Evolutionary conservation across 2,888 invertebrate genomes (phyloP).

Genomic region (Petrolisthes cinctipes): DNA sequence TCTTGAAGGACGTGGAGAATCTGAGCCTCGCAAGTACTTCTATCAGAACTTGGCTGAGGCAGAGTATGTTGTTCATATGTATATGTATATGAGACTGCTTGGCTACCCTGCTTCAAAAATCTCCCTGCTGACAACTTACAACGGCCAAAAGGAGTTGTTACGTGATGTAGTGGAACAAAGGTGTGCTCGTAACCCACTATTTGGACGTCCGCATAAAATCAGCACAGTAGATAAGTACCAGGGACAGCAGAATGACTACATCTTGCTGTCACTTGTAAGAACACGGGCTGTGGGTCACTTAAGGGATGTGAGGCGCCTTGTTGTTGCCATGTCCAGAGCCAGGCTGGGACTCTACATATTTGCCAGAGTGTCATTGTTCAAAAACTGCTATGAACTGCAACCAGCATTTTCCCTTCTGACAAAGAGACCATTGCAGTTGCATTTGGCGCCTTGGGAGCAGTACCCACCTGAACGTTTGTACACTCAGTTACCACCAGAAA

Average conservation of each 20-base stretch:
- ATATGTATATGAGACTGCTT: conserved; percentile 97
- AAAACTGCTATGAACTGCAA: conserved; percentile 96
- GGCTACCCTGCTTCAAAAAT: conserved; percentile 98
- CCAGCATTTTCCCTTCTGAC: conserved; percentile 94
- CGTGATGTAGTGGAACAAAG: conserved; percentile 91
- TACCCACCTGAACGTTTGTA: conserved; percentile 78
- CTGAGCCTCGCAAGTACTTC: conserved; percentile 97
- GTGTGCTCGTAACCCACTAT: conserved; percentile 77
- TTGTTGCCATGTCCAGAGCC: conserved; percentile 98
- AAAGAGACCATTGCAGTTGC: conserved; percentile 83
- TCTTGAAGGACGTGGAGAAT: conserved; percentile 96
- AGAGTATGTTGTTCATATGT: conserved; percentile 94
- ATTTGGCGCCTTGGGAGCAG: conserved; percentile 83
- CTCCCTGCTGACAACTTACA: conserved; percentile 97
- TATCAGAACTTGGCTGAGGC: conserved; percentile 83
- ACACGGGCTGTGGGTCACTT: conserved; percentile 98
- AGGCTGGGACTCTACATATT: conserved; percentile 96
- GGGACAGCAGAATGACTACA: conserved; percentile 99
- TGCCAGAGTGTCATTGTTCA: conserved; percentile 90
- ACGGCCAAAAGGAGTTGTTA: conserved; percentile 97
- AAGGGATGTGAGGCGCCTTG: conserved; percentile 92
- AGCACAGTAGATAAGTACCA: conserved; percentile 98
- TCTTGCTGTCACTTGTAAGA: conserved; percentile 93
- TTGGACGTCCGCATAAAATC: conserved; percentile 66
- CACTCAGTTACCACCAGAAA: conserved; percentile 70